Base-by-base conservation (phyloP, 2,113 vertebrate species). In the Urocynchramus pylzowi region DNA sequence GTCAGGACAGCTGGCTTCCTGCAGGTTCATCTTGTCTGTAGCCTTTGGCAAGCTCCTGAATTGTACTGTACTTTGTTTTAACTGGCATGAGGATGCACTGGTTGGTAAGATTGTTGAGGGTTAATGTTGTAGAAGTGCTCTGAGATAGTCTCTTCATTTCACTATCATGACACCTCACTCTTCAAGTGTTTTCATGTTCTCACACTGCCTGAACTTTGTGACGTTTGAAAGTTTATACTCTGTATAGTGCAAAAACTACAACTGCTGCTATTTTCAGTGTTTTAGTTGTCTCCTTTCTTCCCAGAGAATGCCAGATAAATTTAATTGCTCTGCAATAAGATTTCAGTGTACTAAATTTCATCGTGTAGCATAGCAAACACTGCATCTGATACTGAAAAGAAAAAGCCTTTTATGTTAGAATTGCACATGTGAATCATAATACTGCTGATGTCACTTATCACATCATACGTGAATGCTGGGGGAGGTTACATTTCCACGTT, bases 381-480 rank as follows among this genome's bases (percentile, higher is more conserved):
- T 75, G 47, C 19, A 33, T 73, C 30, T 93, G 59, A 70, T 67
- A 7, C 13, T 76, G 64, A 44, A 37, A 84, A 83, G 65, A 76
- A 64, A 52, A 83, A 52, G 8, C 20, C 31, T 87, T 90, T 84
- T 59, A 19, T 87, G 49, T 89, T 89, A 21, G 44, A 57, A 47
- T 35, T 64, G 35, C 20, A 5, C 27, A 16, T 67, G 42, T 78
- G 76, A 44, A 52, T 78, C 37, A 21, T 69, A 23, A 26, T 44
- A 28, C 11, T 60, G 74, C 84, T 92, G 80, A 49, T 67, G 39
- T 50, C 50, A 68, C 86, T 84, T 1, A 1, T 61, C 30, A 22
- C 15, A 4, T 65, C 0, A 2, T 74, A 28, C 0, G 0, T 59
- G 89, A 84, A 7, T 1, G 6, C 68, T 57, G 77, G 37, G 74